phyloP scores from a whole-genome alignment of 2,113 vertebrate genomes.

The Xiphorhynchus elegans region DNA sequence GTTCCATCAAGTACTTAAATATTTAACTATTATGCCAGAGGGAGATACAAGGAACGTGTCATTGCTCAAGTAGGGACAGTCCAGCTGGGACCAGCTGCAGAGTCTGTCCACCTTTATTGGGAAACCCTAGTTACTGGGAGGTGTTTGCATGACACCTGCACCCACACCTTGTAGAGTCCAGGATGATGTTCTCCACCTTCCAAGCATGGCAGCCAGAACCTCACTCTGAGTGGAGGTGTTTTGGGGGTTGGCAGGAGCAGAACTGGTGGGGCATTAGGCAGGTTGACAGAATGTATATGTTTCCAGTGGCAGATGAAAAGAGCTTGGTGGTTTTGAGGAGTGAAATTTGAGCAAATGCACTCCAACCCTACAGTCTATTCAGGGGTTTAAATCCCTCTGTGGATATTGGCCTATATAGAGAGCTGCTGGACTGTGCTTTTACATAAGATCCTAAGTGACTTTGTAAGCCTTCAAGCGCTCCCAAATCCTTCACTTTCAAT shows the following conservation, averaged over 20 bases:
- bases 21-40: not conserved
- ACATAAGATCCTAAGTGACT: conserved; percentile 35
- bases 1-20: not conserved
- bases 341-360: conserved; percentile 39
- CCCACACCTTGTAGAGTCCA: not conserved
- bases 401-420: conserved; percentile 50
- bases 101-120: not conserved
- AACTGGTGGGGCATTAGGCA: not conserved
- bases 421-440: not conserved
- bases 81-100: not conserved
- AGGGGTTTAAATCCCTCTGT: conserved; percentile 30
- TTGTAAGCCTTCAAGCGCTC: conserved; percentile 31
- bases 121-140: not conserved
- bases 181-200: not conserved
- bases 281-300: not conserved
- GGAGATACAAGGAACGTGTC: not conserved
- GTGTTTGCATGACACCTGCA: not conserved
- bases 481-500: conserved; percentile 28
- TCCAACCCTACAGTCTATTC: not conserved
- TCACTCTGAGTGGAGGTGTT: not conserved
- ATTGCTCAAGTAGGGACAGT: not conserved
- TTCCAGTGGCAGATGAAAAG: conserved; percentile 32
- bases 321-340: not conserved
- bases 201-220: not conserved
- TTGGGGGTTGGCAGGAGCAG: not conserved